phyloP scores from a whole-genome alignment of 2,888 invertebrate genomes.

The Cephalotes varians region DNA sequence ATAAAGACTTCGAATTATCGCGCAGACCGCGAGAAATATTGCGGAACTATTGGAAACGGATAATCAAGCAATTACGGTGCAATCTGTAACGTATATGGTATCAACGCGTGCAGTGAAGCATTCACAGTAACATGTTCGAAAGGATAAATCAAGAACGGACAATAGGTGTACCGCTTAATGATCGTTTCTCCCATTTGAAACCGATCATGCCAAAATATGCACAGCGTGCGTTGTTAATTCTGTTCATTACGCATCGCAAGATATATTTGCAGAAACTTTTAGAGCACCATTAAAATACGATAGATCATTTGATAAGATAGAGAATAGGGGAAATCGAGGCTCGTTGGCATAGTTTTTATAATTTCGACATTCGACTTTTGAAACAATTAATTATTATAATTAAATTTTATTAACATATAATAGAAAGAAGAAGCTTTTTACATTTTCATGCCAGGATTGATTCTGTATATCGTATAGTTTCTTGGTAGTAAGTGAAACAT shows the following conservation, averaged over 20 bases:
- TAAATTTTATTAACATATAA: too few relatives aligned
- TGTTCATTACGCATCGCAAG: slow-evolving; percentile 15
- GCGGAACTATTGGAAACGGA: slow-evolving; percentile 10
- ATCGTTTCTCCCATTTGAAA: neutral
- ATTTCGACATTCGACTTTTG: too few relatives aligned
- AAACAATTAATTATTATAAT: too few relatives aligned
- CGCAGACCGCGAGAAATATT: slow-evolving; percentile 14
- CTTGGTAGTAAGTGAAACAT: too few relatives aligned
- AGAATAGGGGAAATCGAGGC: too few relatives aligned
- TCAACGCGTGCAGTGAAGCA: neutral
- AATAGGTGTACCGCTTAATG: slow-evolving; percentile 1
- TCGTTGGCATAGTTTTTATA: too few relatives aligned
- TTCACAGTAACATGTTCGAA: neutral
- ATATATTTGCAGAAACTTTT: neutral
- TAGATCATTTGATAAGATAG: neutral
- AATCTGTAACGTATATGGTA: slow-evolving; percentile 23
- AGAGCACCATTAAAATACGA: neutral
- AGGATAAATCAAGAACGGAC: neutral
- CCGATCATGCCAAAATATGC: neutral
- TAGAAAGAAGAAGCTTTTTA: too few relatives aligned
- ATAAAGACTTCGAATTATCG: neutral
- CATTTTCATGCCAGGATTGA: too few relatives aligned
- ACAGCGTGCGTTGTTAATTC: slow-evolving; percentile 9
- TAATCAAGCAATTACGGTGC: slow-evolving; percentile 31
- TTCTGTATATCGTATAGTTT: too few relatives aligned